Conservation (phyloP, 53 echinoderm and acorn worm genomes). For the Henricia sp. region DNA sequence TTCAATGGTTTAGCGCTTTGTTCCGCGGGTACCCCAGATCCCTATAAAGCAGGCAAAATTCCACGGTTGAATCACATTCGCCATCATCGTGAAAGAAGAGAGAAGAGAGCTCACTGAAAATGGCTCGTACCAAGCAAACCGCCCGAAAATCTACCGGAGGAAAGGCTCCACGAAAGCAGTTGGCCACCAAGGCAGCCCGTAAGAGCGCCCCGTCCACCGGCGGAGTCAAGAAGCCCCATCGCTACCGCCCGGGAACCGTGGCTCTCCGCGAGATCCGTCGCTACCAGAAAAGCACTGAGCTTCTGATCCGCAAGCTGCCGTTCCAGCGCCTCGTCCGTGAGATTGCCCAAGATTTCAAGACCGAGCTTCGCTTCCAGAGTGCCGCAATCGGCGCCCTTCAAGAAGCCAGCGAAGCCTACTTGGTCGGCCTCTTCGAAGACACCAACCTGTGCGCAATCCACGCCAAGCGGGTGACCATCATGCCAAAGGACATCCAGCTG, state of each 20-base stretch:
- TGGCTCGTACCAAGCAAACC: conserved; percentile 99
- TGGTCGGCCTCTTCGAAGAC: conserved; percentile 93
- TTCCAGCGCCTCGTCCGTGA: conserved; percentile 86
- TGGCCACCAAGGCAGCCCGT: conserved; percentile 97
- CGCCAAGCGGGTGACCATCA: conserved; percentile 95
- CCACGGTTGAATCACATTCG: too few species aligned
- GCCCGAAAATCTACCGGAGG: conserved; percentile 98
- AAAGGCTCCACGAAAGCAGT: conserved; percentile 96
- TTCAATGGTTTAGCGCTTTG: too few species aligned
- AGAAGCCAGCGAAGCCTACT: conserved; percentile 92
- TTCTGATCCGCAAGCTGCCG: conserved; percentile 86
- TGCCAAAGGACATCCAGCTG: conserved; percentile 94
- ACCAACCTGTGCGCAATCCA: conserved; percentile 97
- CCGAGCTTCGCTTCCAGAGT: conserved; percentile 95
- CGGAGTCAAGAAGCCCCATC: conserved; percentile 98
- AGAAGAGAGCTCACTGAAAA: conserved; percentile 17
- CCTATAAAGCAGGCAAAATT: too few species aligned
- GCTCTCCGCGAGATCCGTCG: conserved; percentile 87
- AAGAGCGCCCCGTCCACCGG: conserved; percentile 97
- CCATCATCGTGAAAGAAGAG: too few species aligned
- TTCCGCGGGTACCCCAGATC: too few species aligned
- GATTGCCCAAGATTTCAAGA: conserved; percentile 88
- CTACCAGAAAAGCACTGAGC: conserved; percentile 88
- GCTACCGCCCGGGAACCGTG: conserved; percentile 94
- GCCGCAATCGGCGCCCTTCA: too few species aligned